Percentiles rank a stretch among this genome's conserved stretches.
phyloP scores from a whole-genome alignment of 2,113 vertebrate genomes.

The Chrysemys picta region DNA sequence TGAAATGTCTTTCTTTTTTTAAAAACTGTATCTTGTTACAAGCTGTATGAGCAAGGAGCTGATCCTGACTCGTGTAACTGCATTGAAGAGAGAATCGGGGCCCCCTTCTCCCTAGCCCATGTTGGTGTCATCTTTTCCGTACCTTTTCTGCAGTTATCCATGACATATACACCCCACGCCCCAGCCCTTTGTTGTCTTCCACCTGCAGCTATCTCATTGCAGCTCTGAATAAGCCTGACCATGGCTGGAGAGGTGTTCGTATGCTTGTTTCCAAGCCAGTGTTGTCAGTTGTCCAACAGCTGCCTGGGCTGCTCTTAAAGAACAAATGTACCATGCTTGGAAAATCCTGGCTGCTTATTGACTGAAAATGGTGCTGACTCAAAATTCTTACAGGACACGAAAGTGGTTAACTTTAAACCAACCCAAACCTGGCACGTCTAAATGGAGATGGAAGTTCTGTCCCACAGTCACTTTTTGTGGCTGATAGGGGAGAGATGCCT shows the following conservation, averaged over 20 bases:
- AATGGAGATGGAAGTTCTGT: rapidly evolving
- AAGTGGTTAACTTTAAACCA: background rate
- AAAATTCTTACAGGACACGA: background rate
- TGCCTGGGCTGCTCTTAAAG: background rate
- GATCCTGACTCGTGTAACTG: background rate
- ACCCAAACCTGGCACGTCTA: rapidly evolving
- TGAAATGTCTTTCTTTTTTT: background rate
- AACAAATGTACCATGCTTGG: background rate
- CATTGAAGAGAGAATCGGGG: background rate
- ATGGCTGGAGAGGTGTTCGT: background rate
- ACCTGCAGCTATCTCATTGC: background rate
- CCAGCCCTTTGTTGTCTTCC: background rate
- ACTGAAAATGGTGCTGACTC: background rate
- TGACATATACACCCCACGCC: background rate
- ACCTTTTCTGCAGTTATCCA: background rate
- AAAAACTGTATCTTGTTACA: background rate
- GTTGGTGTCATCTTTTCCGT: background rate
- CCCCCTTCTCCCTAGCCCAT: background rate
- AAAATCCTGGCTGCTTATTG: background rate
- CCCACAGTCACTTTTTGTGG: background rate
- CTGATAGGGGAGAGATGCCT: background rate
- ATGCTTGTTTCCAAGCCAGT: background rate
- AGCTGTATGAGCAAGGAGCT: background rate
- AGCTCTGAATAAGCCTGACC: background rate
- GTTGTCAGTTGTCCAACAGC: background rate